phyloP scores from a whole-genome alignment of 2,797 vertebrate genomes.

The Pagetopsis macropterus region DNA sequence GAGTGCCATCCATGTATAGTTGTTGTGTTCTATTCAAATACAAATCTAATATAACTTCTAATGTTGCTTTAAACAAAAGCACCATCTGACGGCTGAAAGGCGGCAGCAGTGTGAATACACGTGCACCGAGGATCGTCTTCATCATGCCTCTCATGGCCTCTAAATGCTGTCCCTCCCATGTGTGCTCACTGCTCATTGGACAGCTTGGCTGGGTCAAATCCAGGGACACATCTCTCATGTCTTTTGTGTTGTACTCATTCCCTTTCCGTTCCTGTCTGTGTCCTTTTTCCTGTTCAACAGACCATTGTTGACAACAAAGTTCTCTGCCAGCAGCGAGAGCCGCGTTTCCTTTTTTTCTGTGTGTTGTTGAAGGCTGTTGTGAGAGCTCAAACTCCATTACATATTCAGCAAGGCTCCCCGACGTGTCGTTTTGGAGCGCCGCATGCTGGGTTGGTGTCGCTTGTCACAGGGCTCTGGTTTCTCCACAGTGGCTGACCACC shows the following conservation, averaged over 20 bases:
- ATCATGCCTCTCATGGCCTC: conserved; percentile 48
- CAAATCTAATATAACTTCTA: conserved; percentile 37
- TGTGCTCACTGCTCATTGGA: conserved; percentile 41
- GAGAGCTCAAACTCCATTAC: conserved; percentile 59
- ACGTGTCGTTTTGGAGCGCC: conserved; percentile 60
- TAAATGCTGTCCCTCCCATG: conserved; percentile 17
- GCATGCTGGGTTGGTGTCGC: conserved; percentile 58
- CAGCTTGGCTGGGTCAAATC: conserved; percentile 47
- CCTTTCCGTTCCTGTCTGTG: conserved; percentile 43
- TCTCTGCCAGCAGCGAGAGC: conserved; percentile 50
- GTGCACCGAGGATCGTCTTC: conserved; percentile 21
- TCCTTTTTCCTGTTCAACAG: conserved; percentile 49
- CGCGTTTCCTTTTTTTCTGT: conserved; percentile 12
- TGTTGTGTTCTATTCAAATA: conserved; percentile 36
- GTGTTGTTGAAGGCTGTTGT: conserved; percentile 65
- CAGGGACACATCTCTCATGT: conserved; percentile 50
- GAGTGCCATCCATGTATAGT: conserved; percentile 40
- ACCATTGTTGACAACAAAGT: conserved; percentile 66
- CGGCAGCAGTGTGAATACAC: conserved; percentile 29
- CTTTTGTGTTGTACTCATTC: conserved; percentile 59
- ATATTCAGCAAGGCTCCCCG: conserved; percentile 67
- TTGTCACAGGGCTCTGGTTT: conserved; percentile 72
- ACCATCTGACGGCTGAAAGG: conserved; percentile 53
- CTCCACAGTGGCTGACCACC: conserved; percentile 75
- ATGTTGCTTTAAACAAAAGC: conserved; percentile 43